Evolutionary conservation across 23 tunicate species (phyloP).

Genomic region (Trididemnum clinides): DNA sequence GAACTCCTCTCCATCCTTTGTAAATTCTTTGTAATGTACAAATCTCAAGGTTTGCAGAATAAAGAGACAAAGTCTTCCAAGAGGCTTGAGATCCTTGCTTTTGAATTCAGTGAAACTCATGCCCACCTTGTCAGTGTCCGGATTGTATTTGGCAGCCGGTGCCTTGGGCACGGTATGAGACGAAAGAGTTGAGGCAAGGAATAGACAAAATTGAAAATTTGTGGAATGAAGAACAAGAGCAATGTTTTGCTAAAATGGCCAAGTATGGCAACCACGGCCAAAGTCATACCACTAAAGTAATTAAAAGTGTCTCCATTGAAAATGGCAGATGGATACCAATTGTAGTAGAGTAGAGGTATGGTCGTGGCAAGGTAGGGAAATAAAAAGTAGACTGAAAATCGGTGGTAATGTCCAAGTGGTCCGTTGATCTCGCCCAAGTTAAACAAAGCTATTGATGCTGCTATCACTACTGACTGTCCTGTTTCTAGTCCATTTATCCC

Average conservation of each 20-base stretch:
- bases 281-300: slow-evolving; percentile 96
- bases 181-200: slow-evolving; percentile 88
- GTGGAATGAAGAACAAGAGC: slow-evolving; percentile 91
- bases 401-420: slow-evolving; percentile 55
- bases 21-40: no score
- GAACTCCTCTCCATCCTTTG: no score
- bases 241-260: slow-evolving; percentile 93
- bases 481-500: slow-evolving; percentile 86
- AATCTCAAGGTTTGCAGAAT: no score
- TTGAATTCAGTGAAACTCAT: no score
- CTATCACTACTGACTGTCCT: slow-evolving; percentile 87
- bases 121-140: no score
- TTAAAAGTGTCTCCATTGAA: slow-evolving; percentile 95
- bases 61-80: no score
- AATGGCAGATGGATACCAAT: slow-evolving; percentile 91
- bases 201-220: slow-evolving; percentile 82
- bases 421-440: slow-evolving; percentile 70
- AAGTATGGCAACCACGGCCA: slow-evolving; percentile 89
- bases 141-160: no score
- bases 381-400: slow-evolving; percentile 81
- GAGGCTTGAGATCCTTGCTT: no score
- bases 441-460: slow-evolving; percentile 62
- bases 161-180: no score
- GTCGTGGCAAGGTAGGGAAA: slow-evolving; percentile 79
- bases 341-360: slow-evolving; percentile 54